Evolutionary conservation across 37 sponge, comb jelly and placozoan species (phyloP), one percentile per base, ranked within the genome.

Genomic region (Cliona cf. orientalis): DNA sequence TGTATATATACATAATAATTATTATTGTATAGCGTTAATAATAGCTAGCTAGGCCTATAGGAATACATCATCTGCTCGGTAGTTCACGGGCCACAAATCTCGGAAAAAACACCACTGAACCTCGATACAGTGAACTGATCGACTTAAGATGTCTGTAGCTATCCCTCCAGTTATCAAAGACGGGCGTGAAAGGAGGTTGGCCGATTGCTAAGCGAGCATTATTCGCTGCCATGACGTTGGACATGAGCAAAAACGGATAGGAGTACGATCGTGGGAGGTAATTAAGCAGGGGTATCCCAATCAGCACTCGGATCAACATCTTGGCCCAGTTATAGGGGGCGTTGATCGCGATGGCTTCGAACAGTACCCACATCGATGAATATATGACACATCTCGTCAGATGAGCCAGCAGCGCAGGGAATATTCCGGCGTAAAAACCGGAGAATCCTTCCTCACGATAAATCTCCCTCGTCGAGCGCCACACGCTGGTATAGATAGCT

Each of bases 361-460:
- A 64, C 42, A 40, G 32, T 1, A 84, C 23, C 76, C 75, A 84
- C 7, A 84, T 9, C 22, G 76, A 55, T 0, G 65, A 38, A 29
- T 82, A 58, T 12, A 91, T 57, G 14, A 80, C 2, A 28, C 56
- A 40, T 0, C 40, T 33, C 35, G 44, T 37, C 14, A 86, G 42
- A 22, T 69, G 60, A 19, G 65, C 45, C 17, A 86, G 45, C 26
- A 86, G 55, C 26, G 77, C 82, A 22, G 91, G 91, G 32, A 61
- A 59, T 6, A 91, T 26, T 0, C 91, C 91, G 0, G 70, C 2
- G 42, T 82, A 91, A 42, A 91, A 81, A 19, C 91, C 91, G 0
- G 58, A 5, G 1, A 91, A 0, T 0, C 91, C 91, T 32, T 91
- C 82, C 3, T 56, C 34, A 19, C 21, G 36, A 26, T 85, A 86